Conservation (phyloP, 2,888 invertebrate species). For the Amiota communis region DNA sequence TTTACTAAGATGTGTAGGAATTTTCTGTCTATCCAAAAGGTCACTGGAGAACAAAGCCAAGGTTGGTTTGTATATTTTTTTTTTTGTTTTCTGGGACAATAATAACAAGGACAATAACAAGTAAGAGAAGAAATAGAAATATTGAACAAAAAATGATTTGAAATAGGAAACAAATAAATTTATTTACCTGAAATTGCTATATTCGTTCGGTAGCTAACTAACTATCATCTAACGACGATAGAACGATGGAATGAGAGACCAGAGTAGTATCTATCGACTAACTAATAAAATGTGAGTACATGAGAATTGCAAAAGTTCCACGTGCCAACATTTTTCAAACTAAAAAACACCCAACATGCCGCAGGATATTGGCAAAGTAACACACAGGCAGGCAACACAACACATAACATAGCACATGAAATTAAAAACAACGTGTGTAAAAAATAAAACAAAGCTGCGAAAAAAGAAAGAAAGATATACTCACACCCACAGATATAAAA, state of each 20-base stretch:
- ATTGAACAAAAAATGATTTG: too few relatives aligned
- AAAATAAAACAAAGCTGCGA: neutral
- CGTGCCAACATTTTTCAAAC: too few relatives aligned
- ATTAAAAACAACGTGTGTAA: constrained; percentile 19
- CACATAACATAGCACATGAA: constrained; percentile 10
- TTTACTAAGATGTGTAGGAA: too few relatives aligned
- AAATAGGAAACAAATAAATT: neutral
- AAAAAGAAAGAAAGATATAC: neutral
- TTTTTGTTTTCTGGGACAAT: too few relatives aligned
- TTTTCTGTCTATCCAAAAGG: too few relatives aligned
- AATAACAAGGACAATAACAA: too few relatives aligned
- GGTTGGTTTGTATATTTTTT: too few relatives aligned
- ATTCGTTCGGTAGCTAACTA: neutral
- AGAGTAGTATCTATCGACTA: too few relatives aligned
- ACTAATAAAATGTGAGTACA: too few relatives aligned
- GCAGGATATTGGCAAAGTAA: constrained; percentile 43
- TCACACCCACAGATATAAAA: neutral
- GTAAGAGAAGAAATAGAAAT: too few relatives aligned
- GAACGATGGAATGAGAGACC: neutral
- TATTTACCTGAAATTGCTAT: constrained; percentile 4
- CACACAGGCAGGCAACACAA: constrained; percentile 17
- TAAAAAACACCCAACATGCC: constrained; percentile 31
- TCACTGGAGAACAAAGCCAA: too few relatives aligned
- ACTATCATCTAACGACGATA: neutral
- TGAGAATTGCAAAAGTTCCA: too few relatives aligned